Evolutionary conservation across 2,888 invertebrate genomes (phyloP), one percentile per base, ranked within the genome.

Genomic region (Rambutsinella grinnellia): DNA sequence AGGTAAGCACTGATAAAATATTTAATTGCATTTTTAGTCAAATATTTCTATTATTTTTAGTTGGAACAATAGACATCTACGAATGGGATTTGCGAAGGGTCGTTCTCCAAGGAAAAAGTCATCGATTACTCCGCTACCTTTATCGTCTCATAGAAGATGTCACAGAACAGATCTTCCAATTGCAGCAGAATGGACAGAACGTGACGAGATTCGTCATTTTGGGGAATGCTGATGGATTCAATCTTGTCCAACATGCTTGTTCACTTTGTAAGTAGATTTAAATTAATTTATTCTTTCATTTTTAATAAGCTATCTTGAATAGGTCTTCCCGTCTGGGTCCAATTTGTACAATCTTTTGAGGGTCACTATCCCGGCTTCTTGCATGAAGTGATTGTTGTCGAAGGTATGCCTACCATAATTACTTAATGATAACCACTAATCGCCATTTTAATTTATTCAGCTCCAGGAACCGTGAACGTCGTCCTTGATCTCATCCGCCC

Each of bases 151-250:
- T 74, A 23, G 74, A 74, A 24, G 56, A 74, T 23, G 19, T 66
- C 17, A 74, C 51, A 1, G 36, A 23, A 21, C 54, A 58, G n/a
- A 58, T 60, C 15, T 67, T 56, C 56, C 61, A 74, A 21, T 61
- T 47, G 0, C 74, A 67, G 26, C 47, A 23, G 3, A 15, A 21
- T 1, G 74, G 74, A 36, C 44, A 53, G 15, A 67, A 67, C 24
- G 66, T 74, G 0, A 74, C 74, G 3, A 19, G 70, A 23, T 62
- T 70, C 36, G 15, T 72, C 5, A 27, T 72, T 24, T n/a, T 72
- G 13, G 72, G 65, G 60, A 72, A 72, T 49, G 72, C 72, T 0
- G 72, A 72, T 23, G 72, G 72, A 21, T 72, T 72, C 44, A 72
- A 72, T 60, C 3, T 66, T 0, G 56, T 63, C n/a, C 67, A 75